Evolutionary conservation across 1,140 invertebrate species (phyloP), one percentile per base, ranked within the genome.

Genomic region (Copidosoma floridanum): DNA sequence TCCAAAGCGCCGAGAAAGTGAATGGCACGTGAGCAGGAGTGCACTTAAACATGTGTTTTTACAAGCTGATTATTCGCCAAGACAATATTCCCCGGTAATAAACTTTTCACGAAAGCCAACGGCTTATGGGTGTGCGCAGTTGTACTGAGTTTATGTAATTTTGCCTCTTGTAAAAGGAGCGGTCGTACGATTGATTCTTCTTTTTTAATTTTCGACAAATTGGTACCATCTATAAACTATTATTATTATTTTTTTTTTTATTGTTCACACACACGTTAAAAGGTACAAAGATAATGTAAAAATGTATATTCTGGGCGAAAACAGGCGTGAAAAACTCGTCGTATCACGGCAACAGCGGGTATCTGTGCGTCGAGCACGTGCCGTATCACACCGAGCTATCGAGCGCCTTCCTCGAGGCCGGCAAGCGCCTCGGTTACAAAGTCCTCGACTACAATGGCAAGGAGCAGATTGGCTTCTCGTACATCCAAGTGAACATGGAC

Each of bases 401-500:
- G 0, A 72, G 60, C 26, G 65, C 73, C 3, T 92, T 81, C 63
- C 73, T 88, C 18, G 73, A 85, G 65, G 86, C 85, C 12, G 86
- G 84, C 2, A 70, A 66, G 37, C 65, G 79, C 32, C 66, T 84
- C 3, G 85, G 85, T 0, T 85, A 84, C 67, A 65, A 76, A 3
- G 67, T 78, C 12, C 59, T 79, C 1, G 85, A 87, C 63, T 80
- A 82, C 52, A 86, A 86, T 61, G 83, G 82, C 18, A 57, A 72
- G 18, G 65, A 77, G 3, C 79, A 81, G 50, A 69, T 76, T 3
- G 82, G 81, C 1, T 88, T 89, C 52, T 85, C 83, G 0, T 83
- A 83, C 56, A 84, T 85, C 32, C 91, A 85, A 81, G 85, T 86
- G 68, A 88, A 88, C 0, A 87, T 86, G 53, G 75, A 84, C 26